phyloP scores from a whole-genome alignment of 2,888 invertebrate genomes.

The Spicauda simplicius region DNA sequence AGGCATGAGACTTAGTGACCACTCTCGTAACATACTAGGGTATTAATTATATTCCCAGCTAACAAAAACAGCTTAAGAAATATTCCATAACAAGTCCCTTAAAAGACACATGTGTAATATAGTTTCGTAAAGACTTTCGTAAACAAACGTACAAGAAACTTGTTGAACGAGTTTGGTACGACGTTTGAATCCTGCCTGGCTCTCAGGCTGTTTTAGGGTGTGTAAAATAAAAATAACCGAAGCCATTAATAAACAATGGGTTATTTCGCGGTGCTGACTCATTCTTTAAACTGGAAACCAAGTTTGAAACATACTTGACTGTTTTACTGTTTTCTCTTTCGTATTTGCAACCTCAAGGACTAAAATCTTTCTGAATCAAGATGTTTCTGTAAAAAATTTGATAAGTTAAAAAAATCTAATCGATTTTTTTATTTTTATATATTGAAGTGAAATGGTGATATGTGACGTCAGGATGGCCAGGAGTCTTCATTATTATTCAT shows the following conservation, averaged over 20 bases:
- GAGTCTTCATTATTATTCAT: no score
- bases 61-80: slow-evolving; percentile 12
- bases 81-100: slow-evolving; percentile 13
- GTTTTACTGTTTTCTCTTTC: background rate
- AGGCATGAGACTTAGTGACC: background rate
- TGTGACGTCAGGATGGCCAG: no score
- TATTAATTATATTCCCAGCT: background rate
- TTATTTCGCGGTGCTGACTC: background rate
- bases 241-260: background rate
- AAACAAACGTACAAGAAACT: slow-evolving; percentile 27
- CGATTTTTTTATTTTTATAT: no score
- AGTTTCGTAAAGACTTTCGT: slow-evolving; percentile 28
- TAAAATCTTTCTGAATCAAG: no score
- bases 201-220: background rate
- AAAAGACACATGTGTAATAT: slow-evolving; percentile 15
- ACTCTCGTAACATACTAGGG: background rate
- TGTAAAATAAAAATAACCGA: background rate
- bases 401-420: background rate
- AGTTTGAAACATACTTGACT: background rate
- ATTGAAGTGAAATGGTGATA: no score
- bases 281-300: background rate
- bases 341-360: background rate
- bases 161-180: slow-evolving; percentile 21
- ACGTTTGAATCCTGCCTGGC: slow-evolving; percentile 13
- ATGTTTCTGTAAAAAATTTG: no score